Percentiles rank a stretch among this genome's conserved stretches.
These are phyloP conservation scores for Vireo altiloquus DNA, from an alignment of 2,113 vertebrate species.

Conservation along the genomic window DNA sequence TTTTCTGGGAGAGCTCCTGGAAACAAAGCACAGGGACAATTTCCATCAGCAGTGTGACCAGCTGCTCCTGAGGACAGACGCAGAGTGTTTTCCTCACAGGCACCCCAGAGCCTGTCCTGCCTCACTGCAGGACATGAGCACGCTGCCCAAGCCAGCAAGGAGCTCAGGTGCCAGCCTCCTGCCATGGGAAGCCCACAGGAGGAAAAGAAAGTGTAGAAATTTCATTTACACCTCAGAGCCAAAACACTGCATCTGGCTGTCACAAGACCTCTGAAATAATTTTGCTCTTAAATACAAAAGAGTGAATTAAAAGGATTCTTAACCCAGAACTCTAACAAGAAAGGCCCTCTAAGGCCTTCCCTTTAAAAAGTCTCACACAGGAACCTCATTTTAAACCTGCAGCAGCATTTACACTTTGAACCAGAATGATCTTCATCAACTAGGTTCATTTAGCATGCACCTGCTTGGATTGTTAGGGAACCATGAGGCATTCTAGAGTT, in stretches of 20 bases:
- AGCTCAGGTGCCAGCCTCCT: not conserved
- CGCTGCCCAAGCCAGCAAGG: not conserved
- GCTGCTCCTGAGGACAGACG: not conserved
- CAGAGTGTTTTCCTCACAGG: not conserved
- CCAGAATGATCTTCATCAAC: not conserved
- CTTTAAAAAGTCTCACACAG: not conserved
- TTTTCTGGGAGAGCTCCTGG: not conserved
- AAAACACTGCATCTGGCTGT: not conserved
- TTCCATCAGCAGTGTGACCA: not conserved
- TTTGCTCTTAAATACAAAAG: not conserved
- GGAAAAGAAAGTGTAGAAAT: not conserved
- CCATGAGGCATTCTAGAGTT: not conserved
- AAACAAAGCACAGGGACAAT: not conserved
- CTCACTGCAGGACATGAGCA: not conserved
- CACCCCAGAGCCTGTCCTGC: fast-evolving
- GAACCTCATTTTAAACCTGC: not conserved
- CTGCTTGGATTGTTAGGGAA: not conserved
- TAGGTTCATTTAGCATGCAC: not conserved
- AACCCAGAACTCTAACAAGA: not conserved
- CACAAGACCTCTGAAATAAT: not conserved
- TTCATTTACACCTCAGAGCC: not conserved
- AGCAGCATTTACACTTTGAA: not conserved
- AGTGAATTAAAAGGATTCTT: not conserved
- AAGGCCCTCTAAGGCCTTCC: not conserved
- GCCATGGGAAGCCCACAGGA: not conserved